A percentile compares a stretch with the other conserved stretches of the same genome.
Conservation (phyloP, 2,888 invertebrate species). For the Xylota sylvarum region DNA sequence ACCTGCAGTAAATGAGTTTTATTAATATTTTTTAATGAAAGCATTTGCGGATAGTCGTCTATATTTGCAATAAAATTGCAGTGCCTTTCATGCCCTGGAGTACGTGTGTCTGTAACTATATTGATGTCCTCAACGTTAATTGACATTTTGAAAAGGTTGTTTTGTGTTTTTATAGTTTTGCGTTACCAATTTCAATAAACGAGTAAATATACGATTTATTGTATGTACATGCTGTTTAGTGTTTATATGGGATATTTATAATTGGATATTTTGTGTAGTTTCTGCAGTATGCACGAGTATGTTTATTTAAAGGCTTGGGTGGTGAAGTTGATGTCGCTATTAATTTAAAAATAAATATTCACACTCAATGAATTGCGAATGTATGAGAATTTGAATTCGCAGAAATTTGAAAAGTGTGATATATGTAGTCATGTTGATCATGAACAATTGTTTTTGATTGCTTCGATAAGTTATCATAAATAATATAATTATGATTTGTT, state of each 20-base stretch:
- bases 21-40: conserved; percentile 49
- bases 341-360: not conserved
- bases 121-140: not conserved
- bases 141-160: not conserved
- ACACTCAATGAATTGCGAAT: not conserved
- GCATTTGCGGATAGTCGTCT: conserved; percentile 11
- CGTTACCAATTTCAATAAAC: conserved; percentile 1
- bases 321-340: not conserved
- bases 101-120: not conserved
- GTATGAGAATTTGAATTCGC: no score
- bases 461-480: no score
- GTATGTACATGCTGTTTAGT: not conserved
- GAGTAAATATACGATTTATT: not conserved
- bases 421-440: no score
- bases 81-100: not conserved
- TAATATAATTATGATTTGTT: no score
- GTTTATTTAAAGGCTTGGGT: not conserved
- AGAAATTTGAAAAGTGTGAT: no score
- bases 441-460: no score
- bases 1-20: conserved; percentile 41
- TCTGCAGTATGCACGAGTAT: not conserved
- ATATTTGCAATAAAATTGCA: conserved; percentile 1
- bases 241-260: not conserved
- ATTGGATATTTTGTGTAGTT: no score
- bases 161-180: not conserved